These are phyloP conservation scores for Petrocephalus sullivani DNA, from an alignment of 2,797 vertebrate genomes.

Conservation along the genomic window DNA sequence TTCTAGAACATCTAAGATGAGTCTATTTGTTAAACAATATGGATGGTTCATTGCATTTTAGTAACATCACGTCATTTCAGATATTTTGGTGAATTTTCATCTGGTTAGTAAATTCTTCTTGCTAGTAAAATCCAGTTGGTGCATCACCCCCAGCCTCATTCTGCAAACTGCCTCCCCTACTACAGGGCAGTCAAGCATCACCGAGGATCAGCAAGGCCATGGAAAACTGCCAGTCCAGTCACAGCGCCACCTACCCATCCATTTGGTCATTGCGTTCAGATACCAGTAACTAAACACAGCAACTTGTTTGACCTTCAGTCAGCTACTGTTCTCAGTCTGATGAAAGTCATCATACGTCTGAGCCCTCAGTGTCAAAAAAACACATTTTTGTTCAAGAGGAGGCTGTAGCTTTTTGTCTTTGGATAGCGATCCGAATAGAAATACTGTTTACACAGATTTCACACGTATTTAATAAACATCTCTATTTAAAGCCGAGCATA, in stretches of 20 bases:
- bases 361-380: background rate
- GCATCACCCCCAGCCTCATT: background rate
- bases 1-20: background rate
- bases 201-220: background rate
- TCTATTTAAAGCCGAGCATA: background rate
- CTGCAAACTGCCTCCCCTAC: background rate
- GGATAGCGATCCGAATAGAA: background rate
- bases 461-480: background rate
- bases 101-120: background rate
- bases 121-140: background rate
- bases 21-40: background rate
- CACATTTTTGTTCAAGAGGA: background rate
- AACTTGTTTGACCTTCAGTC: background rate
- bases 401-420: background rate
- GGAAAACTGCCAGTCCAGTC: background rate
- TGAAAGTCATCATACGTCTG: background rate
- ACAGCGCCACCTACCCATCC: background rate
- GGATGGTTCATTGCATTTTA: background rate
- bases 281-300: background rate
- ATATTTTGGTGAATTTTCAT: background rate
- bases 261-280: background rate
- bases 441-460: background rate
- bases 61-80: background rate
- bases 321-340: background rate
- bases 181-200: background rate